Percentiles rank a stretch among this genome's conserved stretches.
Evolutionary conservation across 2,888 invertebrate species (phyloP).

Genomic region (Shargacucullia verbasci): DNA sequence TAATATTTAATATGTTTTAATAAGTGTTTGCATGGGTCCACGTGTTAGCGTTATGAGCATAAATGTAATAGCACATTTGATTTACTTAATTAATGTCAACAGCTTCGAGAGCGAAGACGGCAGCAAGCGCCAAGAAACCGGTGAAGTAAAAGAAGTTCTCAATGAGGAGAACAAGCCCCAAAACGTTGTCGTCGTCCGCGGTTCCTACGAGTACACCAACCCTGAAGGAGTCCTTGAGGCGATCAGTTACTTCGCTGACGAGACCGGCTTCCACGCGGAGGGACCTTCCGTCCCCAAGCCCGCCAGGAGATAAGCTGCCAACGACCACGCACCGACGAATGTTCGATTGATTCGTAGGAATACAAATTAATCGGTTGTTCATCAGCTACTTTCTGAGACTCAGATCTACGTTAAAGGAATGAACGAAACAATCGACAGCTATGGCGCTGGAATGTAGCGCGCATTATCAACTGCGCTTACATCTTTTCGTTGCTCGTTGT

Average conservation of each 20-base stretch:
- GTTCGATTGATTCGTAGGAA: constrained; percentile 34
- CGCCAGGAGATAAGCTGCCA: constrained; percentile 60
- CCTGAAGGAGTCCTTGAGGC: constrained; percentile 87
- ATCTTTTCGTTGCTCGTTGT: constrained; percentile 40
- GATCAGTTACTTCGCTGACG: constrained; percentile 89
- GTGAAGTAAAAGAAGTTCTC: constrained; percentile 75
- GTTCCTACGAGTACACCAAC: constrained; percentile 89
- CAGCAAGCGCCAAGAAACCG: constrained; percentile 86
- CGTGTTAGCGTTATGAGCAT: too few relatives aligned
- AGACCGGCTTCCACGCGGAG: constrained; percentile 90
- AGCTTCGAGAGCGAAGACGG: constrained; percentile 88
- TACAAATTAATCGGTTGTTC: constrained; percentile 23
- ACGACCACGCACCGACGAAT: constrained; percentile 38
- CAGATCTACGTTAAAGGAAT: constrained; percentile 46
- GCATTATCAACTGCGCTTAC: constrained; percentile 11
- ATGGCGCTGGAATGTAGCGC: constrained; percentile 8
- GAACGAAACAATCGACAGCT: constrained; percentile 39
- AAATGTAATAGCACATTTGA: too few relatives aligned
- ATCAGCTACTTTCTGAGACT: constrained; percentile 14
- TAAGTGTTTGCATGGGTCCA: too few relatives aligned
- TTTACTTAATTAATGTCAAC: constrained; percentile 5
- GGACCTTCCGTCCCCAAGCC: constrained; percentile 90
- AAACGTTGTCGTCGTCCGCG: constrained; percentile 88
- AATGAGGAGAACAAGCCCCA: constrained; percentile 90
- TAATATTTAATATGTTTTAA: too few relatives aligned